Conservation (phyloP, 2,113 vertebrate genomes). For the Cepphus grylle region DNA sequence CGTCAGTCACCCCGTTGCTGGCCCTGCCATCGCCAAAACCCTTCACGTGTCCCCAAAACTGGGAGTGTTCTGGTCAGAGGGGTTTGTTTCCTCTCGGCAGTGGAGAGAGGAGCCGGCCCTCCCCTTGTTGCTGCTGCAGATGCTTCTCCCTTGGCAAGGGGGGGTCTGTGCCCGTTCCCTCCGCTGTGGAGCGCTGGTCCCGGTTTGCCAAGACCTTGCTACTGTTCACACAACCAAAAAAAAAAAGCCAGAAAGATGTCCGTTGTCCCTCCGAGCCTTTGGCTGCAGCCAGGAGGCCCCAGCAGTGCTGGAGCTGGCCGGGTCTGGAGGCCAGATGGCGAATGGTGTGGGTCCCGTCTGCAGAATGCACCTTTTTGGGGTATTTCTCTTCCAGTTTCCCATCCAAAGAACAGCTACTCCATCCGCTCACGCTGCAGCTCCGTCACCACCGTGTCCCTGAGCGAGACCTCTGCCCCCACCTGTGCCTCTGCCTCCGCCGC, state of each 20-base stretch:
- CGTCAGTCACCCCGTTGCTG: rapidly evolving
- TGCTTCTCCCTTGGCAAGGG: background rate
- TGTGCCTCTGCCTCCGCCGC: slow-evolving; percentile 62
- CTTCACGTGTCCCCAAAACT: rapidly evolving
- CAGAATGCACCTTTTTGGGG: background rate
- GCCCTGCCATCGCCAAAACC: no score
- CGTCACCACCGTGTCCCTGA: slow-evolving; percentile 64
- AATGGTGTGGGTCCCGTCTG: rapidly evolving
- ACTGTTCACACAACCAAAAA: background rate
- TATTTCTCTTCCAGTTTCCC: slow-evolving; percentile 81
- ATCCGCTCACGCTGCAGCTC: slow-evolving; percentile 84
- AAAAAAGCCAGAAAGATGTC: background rate
- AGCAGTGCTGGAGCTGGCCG: rapidly evolving
- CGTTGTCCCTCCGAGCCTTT: background rate
- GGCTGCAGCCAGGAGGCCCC: background rate
- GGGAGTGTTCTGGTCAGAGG: rapidly evolving
- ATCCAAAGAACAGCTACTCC: slow-evolving; percentile 91
- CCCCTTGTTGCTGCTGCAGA: background rate
- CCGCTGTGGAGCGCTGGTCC: background rate
- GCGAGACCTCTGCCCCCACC: slow-evolving; percentile 32
- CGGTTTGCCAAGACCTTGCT: no score
- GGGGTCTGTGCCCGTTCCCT: background rate
- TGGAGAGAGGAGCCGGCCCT: background rate
- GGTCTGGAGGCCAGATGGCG: no score
- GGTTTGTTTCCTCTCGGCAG: no score